A percentile compares a stretch with the other conserved stretches of the same genome.
Conservation (phyloP, 2,113 vertebrate species). For the Eulacestoma nigropectus region DNA sequence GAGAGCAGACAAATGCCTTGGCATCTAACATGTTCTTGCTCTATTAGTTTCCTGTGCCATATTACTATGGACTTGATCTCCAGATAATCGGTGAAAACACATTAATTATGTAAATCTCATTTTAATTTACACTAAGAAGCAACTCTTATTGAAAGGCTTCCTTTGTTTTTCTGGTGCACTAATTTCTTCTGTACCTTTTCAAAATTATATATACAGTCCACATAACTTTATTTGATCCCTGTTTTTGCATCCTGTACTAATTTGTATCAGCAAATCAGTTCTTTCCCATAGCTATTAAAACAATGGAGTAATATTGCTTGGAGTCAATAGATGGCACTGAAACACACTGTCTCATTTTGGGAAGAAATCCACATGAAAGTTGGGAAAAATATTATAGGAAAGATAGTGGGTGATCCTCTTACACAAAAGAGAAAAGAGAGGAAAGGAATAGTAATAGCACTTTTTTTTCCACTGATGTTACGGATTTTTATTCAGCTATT, state of each 20-base stretch:
- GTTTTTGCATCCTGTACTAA: neutral
- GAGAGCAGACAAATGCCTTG: neutral
- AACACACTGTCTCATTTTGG: neutral
- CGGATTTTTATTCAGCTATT: neutral
- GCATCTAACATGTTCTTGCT: neutral
- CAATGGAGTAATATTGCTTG: neutral
- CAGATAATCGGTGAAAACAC: neutral
- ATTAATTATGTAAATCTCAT: neutral
- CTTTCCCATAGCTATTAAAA: neutral
- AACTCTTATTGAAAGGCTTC: neutral
- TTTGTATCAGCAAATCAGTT: neutral
- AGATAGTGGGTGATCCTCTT: neutral
- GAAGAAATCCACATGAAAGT: neutral
- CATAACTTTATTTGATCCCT: neutral
- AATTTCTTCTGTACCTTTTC: neutral
- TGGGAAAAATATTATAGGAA: neutral
- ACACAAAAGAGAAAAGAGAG: neutral
- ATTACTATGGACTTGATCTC: neutral
- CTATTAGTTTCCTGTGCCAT: neutral
- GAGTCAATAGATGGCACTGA: conserved; percentile 49
- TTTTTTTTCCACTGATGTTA: neutral
- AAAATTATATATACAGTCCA: neutral
- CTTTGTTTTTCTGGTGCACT: neutral
- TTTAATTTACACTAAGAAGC: neutral
- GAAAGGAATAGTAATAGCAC: neutral